Conservation (phyloP, 2,113 vertebrate genomes). For the Excalfactoria chinensis region DNA sequence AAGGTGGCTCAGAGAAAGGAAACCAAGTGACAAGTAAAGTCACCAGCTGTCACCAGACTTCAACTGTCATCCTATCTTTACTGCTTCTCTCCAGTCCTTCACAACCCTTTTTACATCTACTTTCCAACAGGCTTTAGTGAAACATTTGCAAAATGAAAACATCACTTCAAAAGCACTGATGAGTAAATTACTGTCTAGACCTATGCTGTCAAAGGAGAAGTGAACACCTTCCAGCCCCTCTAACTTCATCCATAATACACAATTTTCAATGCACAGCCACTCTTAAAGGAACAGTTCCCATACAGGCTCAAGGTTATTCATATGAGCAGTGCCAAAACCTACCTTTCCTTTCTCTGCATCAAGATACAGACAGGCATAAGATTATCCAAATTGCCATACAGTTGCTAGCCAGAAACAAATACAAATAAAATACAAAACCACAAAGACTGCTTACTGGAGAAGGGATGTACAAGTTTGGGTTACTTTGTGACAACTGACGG, state of each 20-base stretch:
- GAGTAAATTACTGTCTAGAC: background rate
- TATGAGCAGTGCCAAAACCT: background rate
- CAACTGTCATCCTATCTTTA: background rate
- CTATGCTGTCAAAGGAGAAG: background rate
- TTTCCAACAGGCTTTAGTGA: background rate
- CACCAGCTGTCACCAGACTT: background rate
- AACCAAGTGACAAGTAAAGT: background rate
- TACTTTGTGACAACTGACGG: background rate
- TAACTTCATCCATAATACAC: background rate
- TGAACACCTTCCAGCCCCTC: background rate
- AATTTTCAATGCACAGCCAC: background rate
- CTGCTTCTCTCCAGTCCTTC: background rate
- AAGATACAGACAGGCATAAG: background rate
- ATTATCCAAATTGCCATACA: background rate
- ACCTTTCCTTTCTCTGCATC: background rate
- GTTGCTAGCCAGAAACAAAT: background rate
- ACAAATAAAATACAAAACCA: background rate
- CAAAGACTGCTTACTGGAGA: background rate
- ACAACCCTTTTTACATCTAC: background rate
- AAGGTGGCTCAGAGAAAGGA: background rate
- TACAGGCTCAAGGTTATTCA: accelerated
- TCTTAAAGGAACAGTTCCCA: background rate
- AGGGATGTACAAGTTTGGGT: background rate
- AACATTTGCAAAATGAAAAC: background rate
- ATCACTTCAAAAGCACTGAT: background rate